phyloP scores from a whole-genome alignment of 2,888 invertebrate genomes.

The Polydesmus complanatus region DNA sequence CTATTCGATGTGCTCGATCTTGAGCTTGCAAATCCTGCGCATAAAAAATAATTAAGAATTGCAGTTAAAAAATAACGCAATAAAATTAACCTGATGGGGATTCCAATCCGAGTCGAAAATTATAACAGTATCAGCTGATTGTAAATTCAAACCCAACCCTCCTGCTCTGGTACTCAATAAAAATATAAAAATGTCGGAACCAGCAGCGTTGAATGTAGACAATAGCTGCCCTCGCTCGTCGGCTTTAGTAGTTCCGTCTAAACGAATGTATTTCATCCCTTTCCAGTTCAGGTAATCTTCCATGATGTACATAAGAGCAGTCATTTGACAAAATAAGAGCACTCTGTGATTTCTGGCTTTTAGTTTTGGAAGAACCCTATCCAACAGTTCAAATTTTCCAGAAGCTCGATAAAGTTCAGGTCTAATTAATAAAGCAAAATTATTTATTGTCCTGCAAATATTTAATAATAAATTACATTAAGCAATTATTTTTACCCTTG shows the following conservation, averaged over 20 bases:
- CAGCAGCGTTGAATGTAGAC: slow-evolving; percentile 71
- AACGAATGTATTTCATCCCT: slow-evolving; percentile 65
- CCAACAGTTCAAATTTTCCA: slow-evolving; percentile 94
- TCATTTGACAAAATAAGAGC: slow-evolving; percentile 99
- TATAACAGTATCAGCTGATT: slow-evolving; percentile 96
- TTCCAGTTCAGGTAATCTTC: slow-evolving; percentile 94
- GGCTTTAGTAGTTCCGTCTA: slow-evolving; percentile 96
- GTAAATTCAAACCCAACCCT: slow-evolving; percentile 92
- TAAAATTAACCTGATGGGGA: slow-evolving; percentile 71
- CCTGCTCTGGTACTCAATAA: slow-evolving; percentile 93
- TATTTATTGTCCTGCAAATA: too few relatives aligned
- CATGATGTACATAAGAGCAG: slow-evolving; percentile 95
- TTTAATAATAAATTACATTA: too few relatives aligned
- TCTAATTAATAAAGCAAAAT: too few relatives aligned
- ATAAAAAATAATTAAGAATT: too few relatives aligned
- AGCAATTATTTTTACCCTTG: slow-evolving; percentile 40
- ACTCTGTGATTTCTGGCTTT: slow-evolving; percentile 84
- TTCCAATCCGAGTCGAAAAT: slow-evolving; percentile 99
- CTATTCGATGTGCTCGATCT: slow-evolving; percentile 98
- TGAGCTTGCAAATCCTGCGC: slow-evolving; percentile 96
- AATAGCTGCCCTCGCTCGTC: slow-evolving; percentile 93
- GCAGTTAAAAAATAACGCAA: too few relatives aligned
- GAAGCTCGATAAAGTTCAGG: slow-evolving; percentile 85
- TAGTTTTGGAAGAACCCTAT: slow-evolving; percentile 91
- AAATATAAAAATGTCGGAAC: slow-evolving; percentile 88